Evolutionary conservation across 2,113 vertebrate genomes (phyloP).

Genomic region (Bubo scandiacus): DNA sequence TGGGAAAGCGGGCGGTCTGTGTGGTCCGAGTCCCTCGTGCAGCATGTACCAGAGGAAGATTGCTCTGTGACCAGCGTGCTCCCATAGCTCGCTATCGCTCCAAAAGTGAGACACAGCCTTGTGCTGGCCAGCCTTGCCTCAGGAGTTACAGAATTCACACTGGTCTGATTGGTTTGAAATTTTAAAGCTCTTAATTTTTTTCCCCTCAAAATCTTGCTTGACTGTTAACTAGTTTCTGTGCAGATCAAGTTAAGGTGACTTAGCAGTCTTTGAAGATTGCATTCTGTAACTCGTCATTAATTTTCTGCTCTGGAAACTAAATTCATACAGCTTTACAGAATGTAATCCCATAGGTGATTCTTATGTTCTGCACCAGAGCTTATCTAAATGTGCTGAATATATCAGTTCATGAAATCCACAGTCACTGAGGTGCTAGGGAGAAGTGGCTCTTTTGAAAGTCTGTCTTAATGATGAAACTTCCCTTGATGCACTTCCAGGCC

Average conservation of each 20-base stretch:
- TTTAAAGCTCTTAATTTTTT: not conserved
- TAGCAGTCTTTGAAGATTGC: conserved; percentile 2
- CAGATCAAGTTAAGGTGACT: not conserved
- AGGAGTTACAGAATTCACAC: not conserved
- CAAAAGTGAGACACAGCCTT: not conserved
- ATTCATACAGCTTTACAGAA: not conserved
- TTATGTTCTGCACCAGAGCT: conserved; percentile 12
- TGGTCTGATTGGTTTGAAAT: not conserved
- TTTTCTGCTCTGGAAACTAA: conserved; percentile 35
- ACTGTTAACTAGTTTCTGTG: not conserved
- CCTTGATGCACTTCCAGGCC: not conserved
- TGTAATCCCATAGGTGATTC: not conserved
- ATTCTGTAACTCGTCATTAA: not conserved
- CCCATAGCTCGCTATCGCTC: not conserved
- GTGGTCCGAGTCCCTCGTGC: not conserved
- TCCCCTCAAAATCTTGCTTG: not conserved
- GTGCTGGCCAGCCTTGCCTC: not conserved
- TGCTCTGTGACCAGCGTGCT: not conserved
- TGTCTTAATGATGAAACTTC: not conserved
- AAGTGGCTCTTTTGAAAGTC: not conserved
- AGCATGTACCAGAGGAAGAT: not conserved
- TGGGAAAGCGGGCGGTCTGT: not conserved
- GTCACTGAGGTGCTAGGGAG: not conserved
- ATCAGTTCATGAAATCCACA: not conserved
- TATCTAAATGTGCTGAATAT: conserved; percentile 2